These are phyloP conservation scores for Pangasius krempfi DNA, from an alignment of 2,797 vertebrate genomes.

Conservation along the genomic window DNA sequence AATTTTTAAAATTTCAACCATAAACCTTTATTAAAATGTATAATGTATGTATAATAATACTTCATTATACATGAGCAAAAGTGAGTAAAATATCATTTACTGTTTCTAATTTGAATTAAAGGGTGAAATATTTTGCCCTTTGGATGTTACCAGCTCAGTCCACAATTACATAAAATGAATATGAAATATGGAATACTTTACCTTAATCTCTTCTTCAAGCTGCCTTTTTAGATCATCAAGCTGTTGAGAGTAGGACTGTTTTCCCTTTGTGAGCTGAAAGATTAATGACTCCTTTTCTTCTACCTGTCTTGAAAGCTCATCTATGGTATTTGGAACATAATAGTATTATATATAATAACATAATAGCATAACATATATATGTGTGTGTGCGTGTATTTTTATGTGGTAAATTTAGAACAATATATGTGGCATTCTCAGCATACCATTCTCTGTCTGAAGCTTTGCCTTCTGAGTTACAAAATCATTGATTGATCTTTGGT, in stretches of 20 bases:
- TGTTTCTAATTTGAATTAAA: background rate
- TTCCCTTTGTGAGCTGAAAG: conserved; percentile 76
- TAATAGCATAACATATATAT: no score
- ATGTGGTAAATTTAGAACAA: background rate
- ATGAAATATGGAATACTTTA: conserved; percentile 35
- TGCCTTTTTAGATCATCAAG: conserved; percentile 80
- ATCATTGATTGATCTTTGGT: conserved; percentile 75
- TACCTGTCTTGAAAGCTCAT: conserved; percentile 73
- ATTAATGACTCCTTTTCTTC: conserved; percentile 79
- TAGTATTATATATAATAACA: no score
- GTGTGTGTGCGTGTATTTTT: no score
- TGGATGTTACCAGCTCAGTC: background rate
- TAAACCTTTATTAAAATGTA: background rate
- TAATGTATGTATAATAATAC: no score
- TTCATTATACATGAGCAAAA: background rate
- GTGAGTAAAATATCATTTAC: background rate
- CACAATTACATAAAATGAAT: background rate
- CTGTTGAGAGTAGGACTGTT: conserved; percentile 77
- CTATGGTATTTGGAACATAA: conserved; percentile 55
- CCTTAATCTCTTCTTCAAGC: conserved; percentile 79
- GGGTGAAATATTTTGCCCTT: background rate
- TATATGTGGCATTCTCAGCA: conserved; percentile 24
- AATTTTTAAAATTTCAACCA: background rate
- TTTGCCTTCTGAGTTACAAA: conserved; percentile 75
- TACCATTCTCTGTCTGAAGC: conserved; percentile 79